A percentile compares a stretch with the other conserved stretches of the same genome.
phyloP scores from a whole-genome alignment of 2,113 vertebrate genomes.

The Mus pahari region DNA sequence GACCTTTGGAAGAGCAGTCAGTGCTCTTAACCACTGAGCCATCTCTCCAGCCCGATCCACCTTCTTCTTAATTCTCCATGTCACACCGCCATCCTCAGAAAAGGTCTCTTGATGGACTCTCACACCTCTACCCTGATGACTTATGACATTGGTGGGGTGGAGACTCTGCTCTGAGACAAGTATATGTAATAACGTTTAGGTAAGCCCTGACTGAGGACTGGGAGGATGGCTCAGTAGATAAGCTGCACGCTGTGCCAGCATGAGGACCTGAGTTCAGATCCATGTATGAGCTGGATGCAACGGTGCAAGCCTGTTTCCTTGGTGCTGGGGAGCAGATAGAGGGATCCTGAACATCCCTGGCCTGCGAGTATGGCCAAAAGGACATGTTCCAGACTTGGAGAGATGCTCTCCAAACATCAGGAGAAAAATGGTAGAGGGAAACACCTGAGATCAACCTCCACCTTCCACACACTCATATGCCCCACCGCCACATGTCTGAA shows the following conservation, averaged over 20 bases:
- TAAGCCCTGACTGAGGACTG: not conserved
- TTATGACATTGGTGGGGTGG: not conserved
- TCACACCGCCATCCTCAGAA: not conserved
- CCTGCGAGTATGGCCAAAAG: not conserved
- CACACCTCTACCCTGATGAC: not conserved
- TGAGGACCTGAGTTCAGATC: not conserved
- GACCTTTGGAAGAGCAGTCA: too few species aligned
- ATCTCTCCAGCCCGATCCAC: too few species aligned
- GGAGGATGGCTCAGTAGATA: not conserved
- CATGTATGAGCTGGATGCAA: not conserved
- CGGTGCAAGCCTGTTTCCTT: not conserved
- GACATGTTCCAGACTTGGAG: too few species aligned
- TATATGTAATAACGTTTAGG: conserved; percentile 7
- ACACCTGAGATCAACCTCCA: not conserved
- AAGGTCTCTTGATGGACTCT: not conserved
- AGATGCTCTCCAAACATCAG: not conserved
- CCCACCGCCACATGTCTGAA: too few species aligned
- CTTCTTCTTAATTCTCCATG: not conserved
- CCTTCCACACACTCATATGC: not conserved
- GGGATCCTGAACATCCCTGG: not conserved
- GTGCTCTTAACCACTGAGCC: too few species aligned
- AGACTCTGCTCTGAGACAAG: conserved; percentile 1
- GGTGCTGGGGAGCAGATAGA: not conserved
- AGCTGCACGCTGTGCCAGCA: not conserved
- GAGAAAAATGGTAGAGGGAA: not conserved